Conservation (phyloP, 2,888 invertebrate species). For the Drosophila longiperda region DNA sequence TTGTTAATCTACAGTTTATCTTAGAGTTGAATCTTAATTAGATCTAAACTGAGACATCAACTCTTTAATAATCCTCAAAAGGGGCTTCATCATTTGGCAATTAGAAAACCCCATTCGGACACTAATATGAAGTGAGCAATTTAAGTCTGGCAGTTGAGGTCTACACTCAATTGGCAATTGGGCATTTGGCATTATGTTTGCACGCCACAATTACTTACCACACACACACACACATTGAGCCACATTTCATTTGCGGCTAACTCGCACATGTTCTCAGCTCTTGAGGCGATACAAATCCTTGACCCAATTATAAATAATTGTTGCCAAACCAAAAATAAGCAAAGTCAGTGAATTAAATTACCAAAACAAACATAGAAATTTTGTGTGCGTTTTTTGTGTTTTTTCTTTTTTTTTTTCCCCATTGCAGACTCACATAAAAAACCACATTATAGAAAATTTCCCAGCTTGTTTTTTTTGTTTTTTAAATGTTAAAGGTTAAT, state of each 20-base stretch:
- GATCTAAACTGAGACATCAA: not conserved
- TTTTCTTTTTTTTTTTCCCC: slow-evolving; percentile 18
- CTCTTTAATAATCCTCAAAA: not conserved
- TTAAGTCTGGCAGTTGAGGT: slow-evolving; percentile 5
- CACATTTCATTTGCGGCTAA: slow-evolving; percentile 44
- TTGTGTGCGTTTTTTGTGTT: not conserved
- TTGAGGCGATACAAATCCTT: slow-evolving; percentile 71
- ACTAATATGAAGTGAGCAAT: slow-evolving; percentile 39
- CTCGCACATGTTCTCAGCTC: slow-evolving; percentile 29
- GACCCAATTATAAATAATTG: slow-evolving; percentile 79
- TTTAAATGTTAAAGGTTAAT: slow-evolving; percentile 55
- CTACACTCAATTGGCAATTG: slow-evolving; percentile 25
- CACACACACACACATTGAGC: slow-evolving; percentile 16
- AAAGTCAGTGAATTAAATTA: slow-evolving; percentile 70
- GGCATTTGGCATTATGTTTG: slow-evolving; percentile 58
- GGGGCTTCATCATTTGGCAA: not conserved
- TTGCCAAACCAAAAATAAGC: slow-evolving; percentile 57
- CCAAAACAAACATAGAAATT: slow-evolving; percentile 74
- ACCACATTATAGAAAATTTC: slow-evolving; percentile 20
- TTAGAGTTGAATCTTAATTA: not conserved
- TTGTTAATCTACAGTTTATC: not conserved
- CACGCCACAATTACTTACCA: slow-evolving; percentile 75
- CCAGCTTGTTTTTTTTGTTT: slow-evolving; percentile 12
- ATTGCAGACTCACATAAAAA: slow-evolving; percentile 41
- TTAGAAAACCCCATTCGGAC: slow-evolving; percentile 1